Conservation (phyloP, 2,113 vertebrate genomes). For the Gallinago paraguaiae region DNA sequence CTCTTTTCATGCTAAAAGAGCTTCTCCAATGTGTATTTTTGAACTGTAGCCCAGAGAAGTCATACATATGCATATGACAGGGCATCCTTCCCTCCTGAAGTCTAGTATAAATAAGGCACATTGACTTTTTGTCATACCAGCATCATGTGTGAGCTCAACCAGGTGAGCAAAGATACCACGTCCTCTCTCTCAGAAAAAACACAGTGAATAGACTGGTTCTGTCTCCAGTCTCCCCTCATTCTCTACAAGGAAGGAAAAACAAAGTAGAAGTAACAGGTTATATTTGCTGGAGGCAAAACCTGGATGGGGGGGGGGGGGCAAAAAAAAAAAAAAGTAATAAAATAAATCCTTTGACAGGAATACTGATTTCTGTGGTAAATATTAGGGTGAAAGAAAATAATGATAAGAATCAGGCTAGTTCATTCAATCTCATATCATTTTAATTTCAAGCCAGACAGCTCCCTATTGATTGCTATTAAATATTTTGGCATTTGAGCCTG, state of each 20-base stretch:
- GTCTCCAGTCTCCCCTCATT: neutral
- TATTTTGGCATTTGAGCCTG: neutral
- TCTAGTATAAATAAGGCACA: neutral
- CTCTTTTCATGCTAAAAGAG: neutral
- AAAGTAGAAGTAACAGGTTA: neutral
- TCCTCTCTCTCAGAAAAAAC: neutral
- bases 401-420: neutral
- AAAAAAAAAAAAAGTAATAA: neutral
- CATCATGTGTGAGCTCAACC: neutral
- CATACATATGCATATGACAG: neutral
- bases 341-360: neutral
- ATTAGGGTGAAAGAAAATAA: neutral
- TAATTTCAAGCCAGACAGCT: neutral
- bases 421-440: neutral
- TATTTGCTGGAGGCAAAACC: neutral
- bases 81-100: neutral
- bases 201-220: neutral
- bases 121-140: neutral
- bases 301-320: fast-evolving
- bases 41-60: neutral
- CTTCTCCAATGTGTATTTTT: neutral
- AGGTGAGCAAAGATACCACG: neutral
- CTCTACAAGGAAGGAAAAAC: neutral
- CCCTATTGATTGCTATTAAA: neutral
- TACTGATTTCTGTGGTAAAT: neutral